Evolutionary conservation across 1,140 invertebrate species (phyloP), one percentile per base, ranked within the genome.

Genomic region (Drosophila chauvacae): DNA sequence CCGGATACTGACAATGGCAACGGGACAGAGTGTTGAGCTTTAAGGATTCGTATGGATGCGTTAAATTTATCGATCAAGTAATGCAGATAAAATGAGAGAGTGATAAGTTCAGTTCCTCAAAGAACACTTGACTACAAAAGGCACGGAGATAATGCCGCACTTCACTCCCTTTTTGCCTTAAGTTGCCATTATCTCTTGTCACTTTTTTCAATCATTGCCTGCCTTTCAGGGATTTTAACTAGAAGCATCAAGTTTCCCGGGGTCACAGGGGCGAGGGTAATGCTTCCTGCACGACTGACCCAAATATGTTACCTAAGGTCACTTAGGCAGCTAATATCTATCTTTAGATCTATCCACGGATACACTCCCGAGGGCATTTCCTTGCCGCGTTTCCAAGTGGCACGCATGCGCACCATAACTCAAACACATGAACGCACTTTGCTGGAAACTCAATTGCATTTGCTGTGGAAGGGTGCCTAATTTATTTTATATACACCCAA

Each of bases 321-420:
- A 59, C 28, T 44, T 72, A 60, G 44, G 41, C 53, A 60, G 10
- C 47, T 53, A 60, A 57, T 45, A 51, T 41, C 60, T 72, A 64
- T 57, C 47, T 44, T 51, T 50, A 68, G 48, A 63, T 58, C 53
- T 30, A 59, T 20, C 44, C 7, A 50, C 56, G 37, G 35, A 33
- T 47, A 42, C 50, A 50, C 18, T 65, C 62, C 73, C 59, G 62
- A 60, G 60, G 65, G 66, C 65, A 80, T 74, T 80, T 64, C 20
- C 61, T 18, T 28, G 23, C 48, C 20, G 26, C 71, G 59, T 55
- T 81, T 60, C 42, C 61, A 70, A 70, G 61, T 77, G 65, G 85
- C 84, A 90, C 84, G 84, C 84, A 88, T 88, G 84, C 85, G 84
- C 66, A 85, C 45, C 84, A 88, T 88, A 88, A 88, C 66, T 90